Conservation (phyloP, 2,888 invertebrate genomes). For the Alsophila aescularia region DNA sequence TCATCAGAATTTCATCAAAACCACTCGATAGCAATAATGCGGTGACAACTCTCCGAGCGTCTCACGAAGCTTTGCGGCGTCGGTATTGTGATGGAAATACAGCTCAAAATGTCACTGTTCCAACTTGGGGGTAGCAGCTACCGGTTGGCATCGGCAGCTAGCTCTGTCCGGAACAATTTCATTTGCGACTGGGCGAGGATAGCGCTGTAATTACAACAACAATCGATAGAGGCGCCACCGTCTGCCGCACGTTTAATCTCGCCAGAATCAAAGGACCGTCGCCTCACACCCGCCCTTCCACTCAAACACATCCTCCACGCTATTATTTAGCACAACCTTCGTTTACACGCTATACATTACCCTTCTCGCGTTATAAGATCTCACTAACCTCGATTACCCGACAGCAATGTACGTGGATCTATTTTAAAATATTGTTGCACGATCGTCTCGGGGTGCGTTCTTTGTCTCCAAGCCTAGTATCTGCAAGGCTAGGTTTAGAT, state of each 20-base stretch:
- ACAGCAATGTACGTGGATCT: constrained; percentile 50
- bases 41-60: constrained; percentile 37
- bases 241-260: constrained; percentile 85
- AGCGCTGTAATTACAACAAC: constrained; percentile 85
- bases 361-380: neutral
- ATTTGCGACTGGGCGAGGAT: constrained; percentile 84
- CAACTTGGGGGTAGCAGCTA: constrained; percentile 62
- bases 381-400: neutral
- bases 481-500: constrained; percentile 73
- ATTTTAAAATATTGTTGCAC: constrained; percentile 50
- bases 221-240: constrained; percentile 85
- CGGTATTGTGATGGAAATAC: constrained; percentile 49
- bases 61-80: constrained; percentile 20
- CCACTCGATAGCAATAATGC: constrained; percentile 57
- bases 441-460: constrained; percentile 62
- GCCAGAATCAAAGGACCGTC: constrained; percentile 82
- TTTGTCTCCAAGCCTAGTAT: constrained; percentile 79
- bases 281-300: constrained; percentile 74
- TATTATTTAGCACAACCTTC: constrained; percentile 1
- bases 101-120: constrained; percentile 57
- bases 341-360: constrained; percentile 50
- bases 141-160: constrained; percentile 76
- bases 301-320: constrained; percentile 54
- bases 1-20: constrained; percentile 60
- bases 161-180: constrained; percentile 83